Conservation (phyloP, 2,888 invertebrate genomes). For the Apotomis capreana region DNA sequence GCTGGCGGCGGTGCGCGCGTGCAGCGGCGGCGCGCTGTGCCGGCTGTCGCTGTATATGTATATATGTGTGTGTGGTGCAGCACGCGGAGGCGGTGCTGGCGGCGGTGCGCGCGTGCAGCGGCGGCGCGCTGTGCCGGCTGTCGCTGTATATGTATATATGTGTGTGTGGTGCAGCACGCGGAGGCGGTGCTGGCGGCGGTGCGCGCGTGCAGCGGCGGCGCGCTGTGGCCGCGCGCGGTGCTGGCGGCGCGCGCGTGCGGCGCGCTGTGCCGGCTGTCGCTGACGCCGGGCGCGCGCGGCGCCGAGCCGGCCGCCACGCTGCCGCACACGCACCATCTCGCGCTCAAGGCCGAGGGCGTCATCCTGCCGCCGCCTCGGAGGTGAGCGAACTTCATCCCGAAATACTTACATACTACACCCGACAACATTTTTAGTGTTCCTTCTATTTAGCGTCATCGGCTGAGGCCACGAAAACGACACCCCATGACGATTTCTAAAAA, state of each 20-base stretch:
- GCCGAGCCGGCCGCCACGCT: slow-evolving; percentile 92
- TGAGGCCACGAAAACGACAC: no score
- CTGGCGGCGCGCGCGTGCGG: slow-evolving; percentile 88
- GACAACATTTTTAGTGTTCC: no score
- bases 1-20: no score
- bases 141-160: slow-evolving; percentile 68
- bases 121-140: slow-evolving; percentile 88
- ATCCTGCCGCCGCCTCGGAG: slow-evolving; percentile 88
- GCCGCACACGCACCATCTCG: slow-evolving; percentile 92
- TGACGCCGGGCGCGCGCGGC: slow-evolving; percentile 68
- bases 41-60: slow-evolving; percentile 77
- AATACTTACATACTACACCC: no score
- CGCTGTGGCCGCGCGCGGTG: slow-evolving; percentile 89
- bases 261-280: slow-evolving; percentile 74
- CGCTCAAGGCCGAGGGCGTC: slow-evolving; percentile 97
- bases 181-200: no score
- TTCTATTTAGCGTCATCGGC: no score
- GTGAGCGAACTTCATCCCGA: slow-evolving; percentile 68
- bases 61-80: no score
- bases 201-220: slow-evolving; percentile 59
- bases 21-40: slow-evolving; percentile 59
- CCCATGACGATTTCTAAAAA: no score
- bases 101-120: slow-evolving; percentile 55
- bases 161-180: no score
- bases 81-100: no score